Conservation (phyloP, 2,113 vertebrate species). For the Phoenicopterus ruber region DNA sequence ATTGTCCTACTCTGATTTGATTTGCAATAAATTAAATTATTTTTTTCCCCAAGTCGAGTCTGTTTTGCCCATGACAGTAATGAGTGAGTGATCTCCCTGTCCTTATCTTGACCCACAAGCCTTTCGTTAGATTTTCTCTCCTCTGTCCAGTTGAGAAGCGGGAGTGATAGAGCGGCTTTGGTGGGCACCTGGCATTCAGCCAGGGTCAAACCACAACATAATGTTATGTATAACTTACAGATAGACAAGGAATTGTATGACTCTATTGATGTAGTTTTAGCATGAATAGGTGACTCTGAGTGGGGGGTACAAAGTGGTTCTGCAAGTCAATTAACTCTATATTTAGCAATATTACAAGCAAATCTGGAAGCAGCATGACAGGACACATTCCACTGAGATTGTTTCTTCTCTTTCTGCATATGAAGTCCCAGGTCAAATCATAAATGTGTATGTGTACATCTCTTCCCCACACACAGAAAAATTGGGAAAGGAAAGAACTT, state of each 20-base stretch:
- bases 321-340: background rate
- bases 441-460: background rate
- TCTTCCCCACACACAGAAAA: accelerated
- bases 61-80: too few species aligned
- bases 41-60: too few species aligned
- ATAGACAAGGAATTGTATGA: background rate
- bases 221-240: background rate
- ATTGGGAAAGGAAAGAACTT: background rate
- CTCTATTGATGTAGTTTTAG: background rate
- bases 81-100: too few species aligned
- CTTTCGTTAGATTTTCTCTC: too few species aligned
- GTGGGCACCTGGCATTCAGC: too few species aligned
- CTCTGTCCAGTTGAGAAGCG: too few species aligned
- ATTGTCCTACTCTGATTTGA: too few species aligned
- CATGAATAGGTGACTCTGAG: background rate
- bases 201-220: too few species aligned
- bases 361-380: background rate
- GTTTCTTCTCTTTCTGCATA: background rate
- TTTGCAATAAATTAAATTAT: too few species aligned
- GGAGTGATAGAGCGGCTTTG: too few species aligned
- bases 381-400: background rate
- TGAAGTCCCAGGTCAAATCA: background rate
- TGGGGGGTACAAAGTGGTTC: background rate
- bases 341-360: background rate
- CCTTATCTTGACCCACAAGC: too few species aligned